Percentiles rank a stretch among this genome's conserved stretches.
Evolutionary conservation across 2,888 invertebrate genomes (phyloP).

Genomic region (Mythimna vitellina): DNA sequence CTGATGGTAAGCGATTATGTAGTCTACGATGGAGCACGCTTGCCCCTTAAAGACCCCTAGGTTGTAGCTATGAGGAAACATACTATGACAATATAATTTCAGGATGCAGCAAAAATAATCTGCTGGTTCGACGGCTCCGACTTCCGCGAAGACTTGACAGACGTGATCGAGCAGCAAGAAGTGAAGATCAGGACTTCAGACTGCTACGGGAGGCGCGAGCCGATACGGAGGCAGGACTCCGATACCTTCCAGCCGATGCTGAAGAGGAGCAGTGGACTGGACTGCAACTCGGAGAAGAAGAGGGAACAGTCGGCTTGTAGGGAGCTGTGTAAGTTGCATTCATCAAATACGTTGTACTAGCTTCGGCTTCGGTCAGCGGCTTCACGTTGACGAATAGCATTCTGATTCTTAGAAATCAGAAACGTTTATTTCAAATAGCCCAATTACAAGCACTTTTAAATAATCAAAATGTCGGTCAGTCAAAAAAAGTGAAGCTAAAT

Average conservation of each 20-base stretch:
- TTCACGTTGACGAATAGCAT: no score
- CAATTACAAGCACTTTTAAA: no score
- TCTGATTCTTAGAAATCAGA: no score
- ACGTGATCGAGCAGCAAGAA: conserved; percentile 88
- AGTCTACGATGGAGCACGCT: no score
- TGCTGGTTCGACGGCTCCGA: conserved; percentile 89
- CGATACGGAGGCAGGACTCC: conserved; percentile 80
- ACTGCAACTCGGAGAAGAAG: conserved; percentile 81
- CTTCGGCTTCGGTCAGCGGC: no score
- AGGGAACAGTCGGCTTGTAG: conserved; percentile 80
- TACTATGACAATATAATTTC: neutral
- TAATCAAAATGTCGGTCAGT: no score
- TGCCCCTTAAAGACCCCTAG: no score
- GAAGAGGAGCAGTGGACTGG: conserved; percentile 82
- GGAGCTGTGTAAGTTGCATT: conserved; percentile 79
- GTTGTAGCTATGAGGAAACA: no score
- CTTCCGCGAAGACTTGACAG: conserved; percentile 86
- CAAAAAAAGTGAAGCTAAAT: no score
- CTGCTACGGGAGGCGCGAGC: conserved; percentile 75
- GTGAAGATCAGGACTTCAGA: conserved; percentile 85
- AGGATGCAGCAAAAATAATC: conserved; percentile 88
- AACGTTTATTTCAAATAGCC: no score
- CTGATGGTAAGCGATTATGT: no score
- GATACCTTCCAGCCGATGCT: conserved; percentile 87
- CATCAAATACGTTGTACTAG: no score